phyloP scores from a whole-genome alignment of 1,140 invertebrate species.

The Papilio glaucus region DNA sequence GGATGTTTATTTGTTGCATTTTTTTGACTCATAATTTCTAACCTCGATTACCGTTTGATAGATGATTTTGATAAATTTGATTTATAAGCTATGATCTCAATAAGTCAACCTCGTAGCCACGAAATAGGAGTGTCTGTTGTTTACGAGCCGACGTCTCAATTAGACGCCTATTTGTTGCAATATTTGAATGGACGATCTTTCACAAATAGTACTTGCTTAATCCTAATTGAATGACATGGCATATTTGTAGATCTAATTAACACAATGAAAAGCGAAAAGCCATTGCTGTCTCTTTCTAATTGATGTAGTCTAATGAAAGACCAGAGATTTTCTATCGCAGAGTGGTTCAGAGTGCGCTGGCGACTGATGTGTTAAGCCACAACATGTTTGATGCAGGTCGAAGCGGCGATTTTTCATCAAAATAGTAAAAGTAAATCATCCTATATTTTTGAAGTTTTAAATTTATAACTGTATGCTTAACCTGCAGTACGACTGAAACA shows the following conservation, averaged over 20 bases:
- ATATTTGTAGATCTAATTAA: too few relatives aligned
- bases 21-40: slow-evolving; percentile 22
- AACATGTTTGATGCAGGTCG: slow-evolving; percentile 9
- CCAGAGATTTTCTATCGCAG: neutral
- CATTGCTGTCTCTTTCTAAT: too few relatives aligned
- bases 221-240: neutral
- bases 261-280: too few relatives aligned
- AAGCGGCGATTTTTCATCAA: slow-evolving; percentile 20
- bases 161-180: neutral
- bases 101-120: neutral
- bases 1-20: slow-evolving; percentile 33
- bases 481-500: neutral
- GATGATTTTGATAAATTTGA: slow-evolving; percentile 31
- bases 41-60: slow-evolving; percentile 34
- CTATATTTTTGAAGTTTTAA: slow-evolving; percentile 25
- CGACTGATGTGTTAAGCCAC: neutral
- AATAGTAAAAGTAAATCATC: slow-evolving; percentile 29
- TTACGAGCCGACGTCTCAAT: neutral
- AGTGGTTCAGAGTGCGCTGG: neutral
- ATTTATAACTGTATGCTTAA: slow-evolving; percentile 31
- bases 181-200: neutral
- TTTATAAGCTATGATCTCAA: slow-evolving; percentile 11
- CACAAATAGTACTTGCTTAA: neutral
- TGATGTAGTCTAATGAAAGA: neutral
- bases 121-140: neutral